These are phyloP conservation scores for Gopherus flavomarginatus DNA, from an alignment of 2,113 vertebrate species.

Conservation along the genomic window DNA sequence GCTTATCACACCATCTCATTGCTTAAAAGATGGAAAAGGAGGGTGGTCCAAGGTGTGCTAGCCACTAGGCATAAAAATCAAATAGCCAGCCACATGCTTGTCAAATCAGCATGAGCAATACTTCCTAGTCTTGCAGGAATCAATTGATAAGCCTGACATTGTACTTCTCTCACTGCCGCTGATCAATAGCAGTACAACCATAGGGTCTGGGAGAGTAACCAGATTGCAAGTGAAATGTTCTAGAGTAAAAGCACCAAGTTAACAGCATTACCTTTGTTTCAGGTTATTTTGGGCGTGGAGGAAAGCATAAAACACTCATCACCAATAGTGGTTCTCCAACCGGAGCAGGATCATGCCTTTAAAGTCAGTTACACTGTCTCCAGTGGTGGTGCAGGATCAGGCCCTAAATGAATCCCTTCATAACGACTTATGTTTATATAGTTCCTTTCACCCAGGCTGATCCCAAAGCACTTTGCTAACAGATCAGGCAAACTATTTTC, in stretches of 20 bases:
- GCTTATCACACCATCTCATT: background rate
- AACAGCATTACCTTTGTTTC: background rate
- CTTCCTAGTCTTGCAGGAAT: background rate
- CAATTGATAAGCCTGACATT: background rate
- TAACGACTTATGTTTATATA: background rate
- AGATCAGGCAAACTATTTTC: background rate
- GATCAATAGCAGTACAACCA: background rate
- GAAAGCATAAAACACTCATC: background rate
- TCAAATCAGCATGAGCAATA: background rate
- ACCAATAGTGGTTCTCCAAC: background rate
- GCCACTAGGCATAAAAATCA: background rate
- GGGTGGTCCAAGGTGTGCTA: background rate
- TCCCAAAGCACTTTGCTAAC: background rate
- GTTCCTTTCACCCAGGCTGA: background rate
- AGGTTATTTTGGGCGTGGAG: background rate
- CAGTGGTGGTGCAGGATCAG: background rate
- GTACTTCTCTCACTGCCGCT: background rate
- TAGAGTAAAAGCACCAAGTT: background rate
- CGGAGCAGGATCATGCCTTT: background rate
- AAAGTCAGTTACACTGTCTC: background rate
- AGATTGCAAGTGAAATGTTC: background rate
- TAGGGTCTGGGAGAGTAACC: background rate
- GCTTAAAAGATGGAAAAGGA: background rate
- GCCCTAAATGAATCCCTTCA: background rate
- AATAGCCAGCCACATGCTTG: background rate